Conservation (phyloP, 2,888 invertebrate species). For the Euzetes globulus region DNA sequence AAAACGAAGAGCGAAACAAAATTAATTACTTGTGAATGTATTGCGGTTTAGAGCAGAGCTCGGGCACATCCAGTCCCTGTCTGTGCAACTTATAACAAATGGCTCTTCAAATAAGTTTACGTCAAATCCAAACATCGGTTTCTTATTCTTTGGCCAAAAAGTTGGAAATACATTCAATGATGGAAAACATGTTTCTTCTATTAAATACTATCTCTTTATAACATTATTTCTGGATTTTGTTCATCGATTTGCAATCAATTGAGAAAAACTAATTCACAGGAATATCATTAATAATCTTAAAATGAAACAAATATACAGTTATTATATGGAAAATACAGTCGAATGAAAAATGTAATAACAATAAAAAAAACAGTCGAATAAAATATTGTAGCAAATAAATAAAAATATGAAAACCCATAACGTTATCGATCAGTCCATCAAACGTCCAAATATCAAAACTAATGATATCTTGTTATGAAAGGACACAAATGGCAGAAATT, state of each 20-base stretch:
- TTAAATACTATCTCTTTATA: background rate
- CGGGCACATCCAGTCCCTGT: background rate
- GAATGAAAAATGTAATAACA: too few relatives aligned
- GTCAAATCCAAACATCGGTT: slow-evolving; percentile 8
- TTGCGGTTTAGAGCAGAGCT: background rate
- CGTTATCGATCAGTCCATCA: too few relatives aligned
- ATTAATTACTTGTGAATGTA: slow-evolving; percentile 18
- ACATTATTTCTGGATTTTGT: background rate
- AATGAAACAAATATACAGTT: too few relatives aligned
- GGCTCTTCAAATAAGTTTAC: slow-evolving; percentile 12
- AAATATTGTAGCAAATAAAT: too few relatives aligned
- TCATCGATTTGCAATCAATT: background rate
- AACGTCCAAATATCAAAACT: too few relatives aligned
- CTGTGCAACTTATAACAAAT: background rate
- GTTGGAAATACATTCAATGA: background rate
- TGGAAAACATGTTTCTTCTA: background rate
- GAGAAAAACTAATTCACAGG: too few relatives aligned
- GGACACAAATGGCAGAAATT: too few relatives aligned
- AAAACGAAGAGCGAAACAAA: background rate
- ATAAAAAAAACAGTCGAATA: too few relatives aligned
- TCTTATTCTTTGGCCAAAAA: background rate
- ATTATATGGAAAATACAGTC: too few relatives aligned
- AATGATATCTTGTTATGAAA: too few relatives aligned
- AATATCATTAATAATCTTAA: too few relatives aligned
- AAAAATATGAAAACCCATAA: too few relatives aligned